Evolutionary conservation across 2,797 vertebrate species (phyloP).

Genomic region (Odontamblyopus lacepedii): DNA sequence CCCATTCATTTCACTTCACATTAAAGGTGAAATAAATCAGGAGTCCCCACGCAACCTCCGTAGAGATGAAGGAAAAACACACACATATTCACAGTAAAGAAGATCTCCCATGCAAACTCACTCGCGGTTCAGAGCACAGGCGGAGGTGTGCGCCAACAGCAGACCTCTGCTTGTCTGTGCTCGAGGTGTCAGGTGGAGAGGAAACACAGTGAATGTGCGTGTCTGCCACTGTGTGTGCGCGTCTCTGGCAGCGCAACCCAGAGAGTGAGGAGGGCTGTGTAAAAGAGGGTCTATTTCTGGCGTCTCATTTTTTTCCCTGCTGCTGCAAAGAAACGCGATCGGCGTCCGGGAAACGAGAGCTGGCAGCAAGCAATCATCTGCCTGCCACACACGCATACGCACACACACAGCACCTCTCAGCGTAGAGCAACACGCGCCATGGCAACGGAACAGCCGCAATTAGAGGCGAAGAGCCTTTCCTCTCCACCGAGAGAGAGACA

Average conservation of each 20-base stretch:
- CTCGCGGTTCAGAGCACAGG: slow-evolving; percentile 19
- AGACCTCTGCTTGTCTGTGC: slow-evolving; percentile 54
- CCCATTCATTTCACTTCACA: slow-evolving; percentile 80
- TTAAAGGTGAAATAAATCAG: slow-evolving; percentile 82
- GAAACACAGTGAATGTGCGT: slow-evolving; percentile 49
- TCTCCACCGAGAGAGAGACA: slow-evolving; percentile 74
- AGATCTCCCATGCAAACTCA: slow-evolving; percentile 35
- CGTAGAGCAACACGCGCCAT: slow-evolving; percentile 74
- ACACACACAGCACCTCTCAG: slow-evolving; percentile 63
- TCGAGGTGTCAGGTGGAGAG: slow-evolving; percentile 54
- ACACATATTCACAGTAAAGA: slow-evolving; percentile 33
- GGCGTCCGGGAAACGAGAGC: slow-evolving; percentile 78
- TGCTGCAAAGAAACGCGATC: slow-evolving; percentile 78
- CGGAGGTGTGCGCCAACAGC: slow-evolving; percentile 38
- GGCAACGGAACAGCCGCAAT: slow-evolving; percentile 80
- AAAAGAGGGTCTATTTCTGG: slow-evolving; percentile 77
- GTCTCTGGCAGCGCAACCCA: slow-evolving; percentile 63
- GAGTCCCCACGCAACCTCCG: slow-evolving; percentile 65
- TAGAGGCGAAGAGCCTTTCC: slow-evolving; percentile 79
- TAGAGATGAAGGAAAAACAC: slow-evolving; percentile 55
- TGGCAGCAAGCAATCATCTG: slow-evolving; percentile 79
- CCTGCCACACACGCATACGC: slow-evolving; percentile 59
- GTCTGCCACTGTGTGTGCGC: slow-evolving; percentile 40
- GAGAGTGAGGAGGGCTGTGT: slow-evolving; percentile 70
- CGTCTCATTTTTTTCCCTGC: slow-evolving; percentile 65